Evolutionary conservation across 2,888 invertebrate species (phyloP).

Genomic region (Troides aeacus): DNA sequence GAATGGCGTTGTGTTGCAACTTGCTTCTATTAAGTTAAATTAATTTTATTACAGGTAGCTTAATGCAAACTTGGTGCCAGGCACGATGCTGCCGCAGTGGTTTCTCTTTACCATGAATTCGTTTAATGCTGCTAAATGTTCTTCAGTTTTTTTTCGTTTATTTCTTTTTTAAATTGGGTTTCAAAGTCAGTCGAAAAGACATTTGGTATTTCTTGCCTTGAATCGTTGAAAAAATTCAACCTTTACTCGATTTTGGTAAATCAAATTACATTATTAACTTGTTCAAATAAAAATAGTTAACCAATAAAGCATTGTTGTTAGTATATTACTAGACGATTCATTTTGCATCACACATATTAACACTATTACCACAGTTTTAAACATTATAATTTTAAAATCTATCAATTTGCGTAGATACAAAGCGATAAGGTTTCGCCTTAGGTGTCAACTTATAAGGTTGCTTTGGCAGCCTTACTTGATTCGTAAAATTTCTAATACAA

Average conservation of each 20-base stretch:
- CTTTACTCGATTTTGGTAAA: too few relatives aligned
- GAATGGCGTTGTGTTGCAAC: slow-evolving; percentile 29
- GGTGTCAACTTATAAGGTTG: slow-evolving; percentile 27
- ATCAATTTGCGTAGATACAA: slow-evolving; percentile 12
- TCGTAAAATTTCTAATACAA: slow-evolving; percentile 16
- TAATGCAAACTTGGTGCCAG: slow-evolving; percentile 30
- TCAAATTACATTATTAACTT: too few relatives aligned
- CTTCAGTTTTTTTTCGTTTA: slow-evolving; percentile 7
- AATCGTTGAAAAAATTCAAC: too few relatives aligned
- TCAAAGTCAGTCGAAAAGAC: too few relatives aligned
- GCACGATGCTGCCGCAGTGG: slow-evolving; percentile 26
- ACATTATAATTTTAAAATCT: slow-evolving; percentile 12
- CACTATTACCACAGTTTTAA: background rate
- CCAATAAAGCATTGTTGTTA: too few relatives aligned
- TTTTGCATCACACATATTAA: background rate
- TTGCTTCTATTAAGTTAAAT: slow-evolving; percentile 47
- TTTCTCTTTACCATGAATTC: slow-evolving; percentile 18
- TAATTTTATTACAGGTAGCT: slow-evolving; percentile 65
- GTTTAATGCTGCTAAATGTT: slow-evolving; percentile 4
- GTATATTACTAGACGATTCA: background rate
- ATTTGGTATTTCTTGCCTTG: too few relatives aligned
- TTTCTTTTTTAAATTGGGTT: slow-evolving; percentile 12
- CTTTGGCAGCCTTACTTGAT: slow-evolving; percentile 10
- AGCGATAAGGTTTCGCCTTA: slow-evolving; percentile 24
- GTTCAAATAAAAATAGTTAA: too few relatives aligned